Base-by-base conservation (phyloP, 2,888 invertebrate genomes). In the Oeneis ivallda region DNA sequence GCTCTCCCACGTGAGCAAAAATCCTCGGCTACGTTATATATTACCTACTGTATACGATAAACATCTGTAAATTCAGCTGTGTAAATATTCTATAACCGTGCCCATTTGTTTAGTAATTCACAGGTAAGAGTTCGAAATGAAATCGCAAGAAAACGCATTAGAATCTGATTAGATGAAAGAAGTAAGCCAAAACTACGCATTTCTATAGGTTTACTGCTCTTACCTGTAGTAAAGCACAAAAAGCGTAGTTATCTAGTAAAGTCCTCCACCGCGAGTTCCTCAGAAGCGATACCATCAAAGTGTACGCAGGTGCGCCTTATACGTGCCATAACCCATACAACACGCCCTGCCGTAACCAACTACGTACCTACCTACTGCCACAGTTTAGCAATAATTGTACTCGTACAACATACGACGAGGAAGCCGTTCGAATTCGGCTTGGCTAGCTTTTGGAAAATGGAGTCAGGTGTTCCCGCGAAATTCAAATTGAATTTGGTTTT, bases 221-320 rank as follows among this genome's bases (percentile, higher is more conserved):
- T 37, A 37, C 7, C 9, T 8, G 41, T 43, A 10, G 13, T n/a
- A 13, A 11, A n/a, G 13, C 13, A 43, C 41, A 43, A 43, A 43
- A 43, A 43, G 41, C 13, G 41, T 43, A 43, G 13, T 11, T 43
- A 11, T 37, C 41, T 43, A 13, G 41, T 43, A 43, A n/a, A 43
- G 8, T 37, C 37, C 37, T 37, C 45, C 4, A 15, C 8, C 32
- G 8, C 9, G 52, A 11, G 17, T 54, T 54, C 17, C 39, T 37
- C 19, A 8, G 13, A 19, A 56, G 41, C 19, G 56, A 56, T 56
- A 56, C 15, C 39, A 56, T 56, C 56, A 56, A 19, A 37, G 26
- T 32, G 1, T 32, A 34, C 52, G 17, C 54, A 39, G 39, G 11
- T 54, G 39, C 19, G 17, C 56, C 56, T 8, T 13, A 41, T 13